Base-by-base conservation (phyloP, 2,888 invertebrate species). In the Lycocerus yunnanus region DNA sequence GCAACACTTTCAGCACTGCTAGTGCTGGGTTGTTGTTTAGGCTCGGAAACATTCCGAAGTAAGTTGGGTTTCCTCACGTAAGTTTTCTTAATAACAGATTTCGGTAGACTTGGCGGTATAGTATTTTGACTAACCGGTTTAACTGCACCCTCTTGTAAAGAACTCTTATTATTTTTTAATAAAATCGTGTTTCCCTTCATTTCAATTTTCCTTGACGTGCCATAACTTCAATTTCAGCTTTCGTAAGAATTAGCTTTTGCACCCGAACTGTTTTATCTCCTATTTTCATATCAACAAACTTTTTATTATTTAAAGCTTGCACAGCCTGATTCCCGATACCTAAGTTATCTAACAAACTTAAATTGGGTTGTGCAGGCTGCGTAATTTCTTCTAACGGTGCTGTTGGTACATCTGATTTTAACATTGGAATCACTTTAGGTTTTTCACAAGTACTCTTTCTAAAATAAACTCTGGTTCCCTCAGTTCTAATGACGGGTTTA, bases 191-290 rank as follows among this genome's bases (percentile, higher is more conserved):
- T 82, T 8, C 83, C 91, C 87, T 90, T 91, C 85, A 91, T 89
- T 84, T 90, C 89, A 16, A 91, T 88, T 59, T 91, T 90, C 92
- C 92, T 79, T 92, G 89, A 81, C 91, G 91, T 2, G 91, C 89
- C 90, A 92, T 91, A 5, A 89, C 90, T 78, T 91, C 91, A 15
- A 92, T 91, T 83, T 92, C 91, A 0, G 91, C 90, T 84, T 92
- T 92, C 9, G 92, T 91, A 88, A 93, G 89, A 2, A 91, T 90
- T 60, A 92, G 90, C 83, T 91, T 92, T 84, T 92, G 91, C 10
- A 92, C 91, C 80, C 91, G 90, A 0, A 92, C 90, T 58, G 90
- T 87, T 81, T 90, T 91, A 81, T 91, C 89, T 58, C 91, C 92
- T 16, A 91, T 88, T 73, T 82, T 82, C 82, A 82, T 82, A 68